phyloP scores from a whole-genome alignment of 2,113 vertebrate genomes.

The Nesoenas mayeri region DNA sequence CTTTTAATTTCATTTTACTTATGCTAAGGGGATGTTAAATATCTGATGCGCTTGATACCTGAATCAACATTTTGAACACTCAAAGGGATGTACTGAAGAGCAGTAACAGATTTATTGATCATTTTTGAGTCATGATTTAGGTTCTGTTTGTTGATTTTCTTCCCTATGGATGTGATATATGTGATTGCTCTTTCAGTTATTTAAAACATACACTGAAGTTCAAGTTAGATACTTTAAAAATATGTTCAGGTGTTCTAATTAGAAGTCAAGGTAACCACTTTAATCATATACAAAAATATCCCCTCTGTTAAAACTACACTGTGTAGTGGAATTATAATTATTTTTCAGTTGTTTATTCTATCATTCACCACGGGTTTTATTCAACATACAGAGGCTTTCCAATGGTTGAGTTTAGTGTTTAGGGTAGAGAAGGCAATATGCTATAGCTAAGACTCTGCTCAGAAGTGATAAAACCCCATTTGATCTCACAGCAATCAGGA shows the following conservation, averaged over 20 bases:
- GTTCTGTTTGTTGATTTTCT: neutral
- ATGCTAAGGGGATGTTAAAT: neutral
- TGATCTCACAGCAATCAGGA: neutral
- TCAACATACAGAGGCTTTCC: neutral
- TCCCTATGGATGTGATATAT: no score
- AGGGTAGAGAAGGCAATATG: neutral
- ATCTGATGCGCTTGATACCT: neutral
- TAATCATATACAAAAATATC: neutral
- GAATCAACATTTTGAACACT: neutral
- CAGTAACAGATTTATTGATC: neutral
- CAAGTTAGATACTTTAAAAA: neutral
- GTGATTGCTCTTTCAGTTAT: neutral
- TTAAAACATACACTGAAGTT: neutral
- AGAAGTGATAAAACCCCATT: neutral
- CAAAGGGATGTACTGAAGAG: neutral
- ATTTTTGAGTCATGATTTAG: neutral
- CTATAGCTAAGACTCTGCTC: neutral
- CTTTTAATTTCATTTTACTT: neutral
- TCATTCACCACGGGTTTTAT: neutral
- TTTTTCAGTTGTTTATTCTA: neutral
- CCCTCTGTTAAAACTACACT: neutral
- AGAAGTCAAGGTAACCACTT: neutral
- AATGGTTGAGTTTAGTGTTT: neutral
- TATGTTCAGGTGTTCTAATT: neutral
- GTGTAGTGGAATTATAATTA: neutral